Percentiles rank a stretch among this genome's conserved stretches.
Evolutionary conservation across 2,797 vertebrate genomes (phyloP).

Genomic region (Lepilemur ruficaudatus): DNA sequence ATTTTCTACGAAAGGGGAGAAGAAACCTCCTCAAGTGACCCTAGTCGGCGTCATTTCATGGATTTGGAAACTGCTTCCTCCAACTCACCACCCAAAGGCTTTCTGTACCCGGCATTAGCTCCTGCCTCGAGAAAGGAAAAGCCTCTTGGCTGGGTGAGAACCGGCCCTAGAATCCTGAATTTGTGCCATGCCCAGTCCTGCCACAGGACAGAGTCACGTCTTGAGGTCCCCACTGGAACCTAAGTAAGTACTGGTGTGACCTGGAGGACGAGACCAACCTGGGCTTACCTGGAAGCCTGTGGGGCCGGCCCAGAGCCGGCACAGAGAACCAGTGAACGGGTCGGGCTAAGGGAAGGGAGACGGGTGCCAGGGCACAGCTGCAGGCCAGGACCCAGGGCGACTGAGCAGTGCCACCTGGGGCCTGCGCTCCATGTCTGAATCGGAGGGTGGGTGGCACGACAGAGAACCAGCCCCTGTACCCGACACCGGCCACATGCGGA

Average conservation of each 20-base stretch:
- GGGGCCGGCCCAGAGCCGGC: background rate
- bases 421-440: background rate
- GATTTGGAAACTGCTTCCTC: background rate
- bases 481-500: fast-evolving
- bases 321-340: background rate
- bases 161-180: background rate
- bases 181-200: background rate
- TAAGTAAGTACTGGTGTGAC: background rate
- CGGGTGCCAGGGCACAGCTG: background rate
- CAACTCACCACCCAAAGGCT: background rate
- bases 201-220: fast-evolving
- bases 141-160: background rate
- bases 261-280: background rate
- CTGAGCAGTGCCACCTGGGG: background rate
- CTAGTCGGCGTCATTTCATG: background rate
- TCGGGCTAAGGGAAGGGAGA: background rate
- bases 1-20: background rate
- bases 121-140: background rate
- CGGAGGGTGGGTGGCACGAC: background rate
- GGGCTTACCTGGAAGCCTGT: background rate
- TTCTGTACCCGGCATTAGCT: background rate
- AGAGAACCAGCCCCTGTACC: background rate
- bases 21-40: background rate
- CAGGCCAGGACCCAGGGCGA: background rate
- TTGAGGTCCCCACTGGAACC: background rate